Conservation (phyloP, 2,113 vertebrate species). For the Heterotis niloticus region DNA sequence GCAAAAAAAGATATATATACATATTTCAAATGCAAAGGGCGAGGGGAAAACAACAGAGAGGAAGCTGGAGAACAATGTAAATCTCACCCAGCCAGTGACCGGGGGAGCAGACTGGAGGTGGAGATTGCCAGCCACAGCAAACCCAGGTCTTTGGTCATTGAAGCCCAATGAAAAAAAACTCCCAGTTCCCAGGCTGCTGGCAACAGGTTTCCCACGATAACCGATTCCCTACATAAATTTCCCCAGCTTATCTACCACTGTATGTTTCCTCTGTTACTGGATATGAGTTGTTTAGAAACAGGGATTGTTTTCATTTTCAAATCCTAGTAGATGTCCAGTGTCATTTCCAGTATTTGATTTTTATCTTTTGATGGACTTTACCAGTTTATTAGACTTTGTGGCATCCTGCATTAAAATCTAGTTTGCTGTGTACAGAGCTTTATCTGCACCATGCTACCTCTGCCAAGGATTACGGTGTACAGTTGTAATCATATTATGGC, state of each 20-base stretch:
- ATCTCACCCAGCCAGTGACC: conserved; percentile 31
- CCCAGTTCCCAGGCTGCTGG: conserved; percentile 53
- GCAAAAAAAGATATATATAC: conserved; percentile 24
- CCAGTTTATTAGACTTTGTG: neutral
- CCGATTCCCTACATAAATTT: conserved; percentile 49
- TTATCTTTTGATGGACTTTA: conserved; percentile 5
- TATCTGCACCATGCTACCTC: neutral
- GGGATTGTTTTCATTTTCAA: conserved; percentile 53
- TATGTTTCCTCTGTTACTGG: conserved; percentile 44
- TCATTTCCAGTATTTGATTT: conserved; percentile 25
- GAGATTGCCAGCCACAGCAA: conserved; percentile 40
- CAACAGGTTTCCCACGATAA: conserved; percentile 55
- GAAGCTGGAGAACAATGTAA: conserved; percentile 66
- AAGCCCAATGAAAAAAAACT: conserved; percentile 53
- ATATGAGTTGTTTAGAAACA: conserved; percentile 11
- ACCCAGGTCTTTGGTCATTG: conserved; percentile 35
- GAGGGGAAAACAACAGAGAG: conserved; percentile 44
- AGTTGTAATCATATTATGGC: neutral
- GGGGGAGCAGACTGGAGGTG: conserved; percentile 45
- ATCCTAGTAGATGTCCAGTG: conserved; percentile 45
- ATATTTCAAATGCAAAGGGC: conserved; percentile 51
- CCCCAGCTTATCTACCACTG: conserved; percentile 35
- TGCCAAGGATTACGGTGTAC: neutral
- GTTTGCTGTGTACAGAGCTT: neutral
- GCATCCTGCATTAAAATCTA: neutral